A percentile compares a stretch with the other conserved stretches of the same genome.
These are phyloP conservation scores for Acanthosepion pharaonis DNA, from an alignment of 2,888 invertebrate genomes.

Conservation along the genomic window DNA sequence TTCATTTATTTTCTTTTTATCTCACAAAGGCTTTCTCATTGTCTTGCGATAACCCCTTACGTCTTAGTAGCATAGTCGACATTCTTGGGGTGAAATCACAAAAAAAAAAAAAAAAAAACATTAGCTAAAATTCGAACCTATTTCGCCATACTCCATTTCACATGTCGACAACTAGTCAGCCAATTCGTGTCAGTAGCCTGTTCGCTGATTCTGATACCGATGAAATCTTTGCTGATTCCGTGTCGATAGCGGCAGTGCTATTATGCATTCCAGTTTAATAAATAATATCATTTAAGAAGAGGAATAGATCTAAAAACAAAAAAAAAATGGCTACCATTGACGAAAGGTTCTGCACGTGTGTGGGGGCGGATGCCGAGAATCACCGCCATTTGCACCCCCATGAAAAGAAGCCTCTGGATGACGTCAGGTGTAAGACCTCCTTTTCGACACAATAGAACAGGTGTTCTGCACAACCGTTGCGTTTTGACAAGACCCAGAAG, in stretches of 20 bases:
- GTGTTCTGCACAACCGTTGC: background rate
- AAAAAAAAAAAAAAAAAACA: no score
- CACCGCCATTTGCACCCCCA: background rate
- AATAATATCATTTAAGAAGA: background rate
- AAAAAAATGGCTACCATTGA: background rate
- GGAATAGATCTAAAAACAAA: background rate
- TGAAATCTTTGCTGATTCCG: background rate
- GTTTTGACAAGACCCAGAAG: background rate
- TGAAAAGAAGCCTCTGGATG: background rate
- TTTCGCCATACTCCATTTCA: background rate
- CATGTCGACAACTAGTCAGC: background rate
- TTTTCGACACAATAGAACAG: background rate
- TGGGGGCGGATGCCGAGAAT: background rate
- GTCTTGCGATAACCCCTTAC: no score
- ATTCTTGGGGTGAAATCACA: no score
- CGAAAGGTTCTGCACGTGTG: background rate
- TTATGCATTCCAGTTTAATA: background rate
- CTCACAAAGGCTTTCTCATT: no score
- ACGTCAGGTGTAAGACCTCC: constrained; percentile 33
- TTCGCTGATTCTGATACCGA: background rate
- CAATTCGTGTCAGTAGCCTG: background rate
- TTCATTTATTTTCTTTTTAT: no score
- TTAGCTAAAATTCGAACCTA: no score
- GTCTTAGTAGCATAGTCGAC: no score
- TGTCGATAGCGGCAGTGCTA: background rate